These are phyloP conservation scores for Sebastes minor DNA, from an alignment of 2,797 vertebrate species.

Conservation along the genomic window DNA sequence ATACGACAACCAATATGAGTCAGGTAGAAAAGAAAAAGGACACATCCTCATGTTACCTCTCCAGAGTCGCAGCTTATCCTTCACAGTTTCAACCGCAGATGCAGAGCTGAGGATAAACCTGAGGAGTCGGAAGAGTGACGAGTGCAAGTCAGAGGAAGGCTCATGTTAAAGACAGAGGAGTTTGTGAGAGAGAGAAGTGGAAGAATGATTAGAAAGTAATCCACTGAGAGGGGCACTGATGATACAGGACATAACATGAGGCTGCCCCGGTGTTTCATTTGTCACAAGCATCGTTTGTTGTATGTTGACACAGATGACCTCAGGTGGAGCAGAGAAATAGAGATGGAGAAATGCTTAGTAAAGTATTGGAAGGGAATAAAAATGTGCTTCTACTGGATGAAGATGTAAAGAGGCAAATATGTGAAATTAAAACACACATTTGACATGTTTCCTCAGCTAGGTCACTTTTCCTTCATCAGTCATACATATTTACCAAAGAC, in stretches of 20 bases:
- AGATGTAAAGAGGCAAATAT: no score
- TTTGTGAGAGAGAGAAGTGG: not conserved
- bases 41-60: constrained; percentile 15
- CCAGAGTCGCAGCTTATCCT: constrained; percentile 35
- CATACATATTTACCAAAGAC: not conserved
- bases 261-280: constrained; percentile 45
- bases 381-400: no score
- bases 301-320: not conserved
- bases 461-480: not conserved
- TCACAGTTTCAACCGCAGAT: constrained; percentile 19
- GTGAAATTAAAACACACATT: no score
- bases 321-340: not conserved
- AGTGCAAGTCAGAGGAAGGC: constrained; percentile 5
- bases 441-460: no score
- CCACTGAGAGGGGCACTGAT: not conserved
- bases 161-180: not conserved
- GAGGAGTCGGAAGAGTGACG: constrained; percentile 3
- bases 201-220: not conserved
- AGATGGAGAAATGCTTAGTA: not conserved
- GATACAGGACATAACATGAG: not conserved
- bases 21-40: constrained; percentile 2
- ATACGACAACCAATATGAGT: constrained; percentile 23
- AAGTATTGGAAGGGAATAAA: no score
- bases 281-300: not conserved
- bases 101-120: not conserved